A percentile compares a stretch with the other conserved stretches of the same genome.
Evolutionary conservation across 2,113 vertebrate species (phyloP).

Genomic region (Okapia johnstoni): DNA sequence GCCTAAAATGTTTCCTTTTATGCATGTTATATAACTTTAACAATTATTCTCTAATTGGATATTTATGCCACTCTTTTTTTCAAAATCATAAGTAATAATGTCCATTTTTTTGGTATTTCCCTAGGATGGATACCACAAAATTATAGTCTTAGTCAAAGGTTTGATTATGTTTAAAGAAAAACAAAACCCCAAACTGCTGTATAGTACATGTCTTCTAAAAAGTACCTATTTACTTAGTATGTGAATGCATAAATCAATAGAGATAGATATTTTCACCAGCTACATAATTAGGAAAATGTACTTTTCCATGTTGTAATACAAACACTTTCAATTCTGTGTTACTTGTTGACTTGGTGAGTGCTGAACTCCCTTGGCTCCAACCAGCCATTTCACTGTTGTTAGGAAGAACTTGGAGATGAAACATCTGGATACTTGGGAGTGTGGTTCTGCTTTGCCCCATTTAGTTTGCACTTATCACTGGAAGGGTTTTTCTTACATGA

Average conservation of each 20-base stretch:
- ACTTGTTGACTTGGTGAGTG: not conserved
- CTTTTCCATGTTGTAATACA: not conserved
- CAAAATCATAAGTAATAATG: not conserved
- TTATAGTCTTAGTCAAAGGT: not conserved
- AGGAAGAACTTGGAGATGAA: not conserved
- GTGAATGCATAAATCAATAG: not conserved
- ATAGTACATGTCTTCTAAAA: not conserved
- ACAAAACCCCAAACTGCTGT: not conserved
- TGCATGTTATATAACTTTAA: not conserved
- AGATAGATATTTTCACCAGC: not conserved
- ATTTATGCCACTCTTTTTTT: not conserved
- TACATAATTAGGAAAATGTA: not conserved
- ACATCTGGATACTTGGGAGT: not conserved
- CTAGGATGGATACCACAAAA: not conserved
- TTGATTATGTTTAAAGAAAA: not conserved
- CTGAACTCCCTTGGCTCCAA: not conserved
- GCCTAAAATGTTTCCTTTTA: not conserved
- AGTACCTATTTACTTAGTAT: not conserved
- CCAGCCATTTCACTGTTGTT: not conserved
- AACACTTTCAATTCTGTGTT: not conserved
- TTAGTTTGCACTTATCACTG: not conserved
- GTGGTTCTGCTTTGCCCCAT: not conserved
- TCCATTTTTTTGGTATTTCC: not conserved
- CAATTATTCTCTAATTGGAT: not conserved
- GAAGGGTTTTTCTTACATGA: not conserved